Base-by-base conservation (phyloP, 2,113 vertebrate genomes). In the Thryonomys swinderianus region DNA sequence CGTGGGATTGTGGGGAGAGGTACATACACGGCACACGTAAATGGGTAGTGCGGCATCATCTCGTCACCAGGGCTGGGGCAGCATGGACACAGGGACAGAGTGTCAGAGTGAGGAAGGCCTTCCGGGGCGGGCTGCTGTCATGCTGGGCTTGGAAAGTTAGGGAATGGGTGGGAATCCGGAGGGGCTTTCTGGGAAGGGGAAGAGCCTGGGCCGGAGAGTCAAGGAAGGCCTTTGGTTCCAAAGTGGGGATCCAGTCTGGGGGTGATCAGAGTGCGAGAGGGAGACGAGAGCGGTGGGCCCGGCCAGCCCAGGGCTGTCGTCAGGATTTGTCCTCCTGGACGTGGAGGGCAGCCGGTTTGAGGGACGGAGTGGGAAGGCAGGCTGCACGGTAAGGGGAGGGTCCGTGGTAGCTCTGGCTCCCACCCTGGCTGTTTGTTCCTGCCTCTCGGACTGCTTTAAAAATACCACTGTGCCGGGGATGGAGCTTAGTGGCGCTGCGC, bases 31-130 rank as follows among this genome's bases (percentile, higher is more conserved):
- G 71, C n/a, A 37, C 21, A 23, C 13, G 3, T 42, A 14, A 84
- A 48, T 14, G 3, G 27, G 3, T 21, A 8, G 8, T 17, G 0
- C 2, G 20, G 32, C 3, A 7, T 7, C 7, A 1, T 8, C 7
- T 14, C 2, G 0, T 7, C 9, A 4, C 40, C 21, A 25, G 11
- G 1, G 11, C 4, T 16, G 1, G 0, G 5, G 57, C 67, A 71
- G 10, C 3, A 0, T 0, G 2, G 78, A 69, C 51, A 23, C 7
- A 27, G 32, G 42, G 2, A 61, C n/a, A 16, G 34, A 2, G n/a
- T 3, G n/a, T 21, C 2, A 34, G n/a, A 48, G 1, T 0, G 18
- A 55, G 23, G 45, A 34, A 45, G 4, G 64, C 53, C 71, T 85
- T 66, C 69, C 1, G 5, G 67, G 3, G 42, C 81, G 17, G 34